Conservation (phyloP, 2,113 vertebrate species). For the Platysternon megacephalum region DNA sequence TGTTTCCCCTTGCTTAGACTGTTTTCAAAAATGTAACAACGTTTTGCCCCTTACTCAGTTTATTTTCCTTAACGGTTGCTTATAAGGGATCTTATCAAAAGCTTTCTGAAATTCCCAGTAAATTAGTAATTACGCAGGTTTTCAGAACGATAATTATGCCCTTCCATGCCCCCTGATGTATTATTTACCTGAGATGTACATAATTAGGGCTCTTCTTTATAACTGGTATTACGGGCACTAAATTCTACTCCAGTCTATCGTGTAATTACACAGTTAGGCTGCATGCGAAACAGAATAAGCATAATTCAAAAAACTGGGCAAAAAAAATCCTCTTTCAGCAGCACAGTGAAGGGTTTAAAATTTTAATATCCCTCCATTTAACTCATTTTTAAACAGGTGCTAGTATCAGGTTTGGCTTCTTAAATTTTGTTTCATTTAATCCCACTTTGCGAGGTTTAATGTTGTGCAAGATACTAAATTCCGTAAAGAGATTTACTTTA, state of each 20-base stretch:
- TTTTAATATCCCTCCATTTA: conserved; percentile 36
- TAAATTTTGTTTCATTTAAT: not conserved
- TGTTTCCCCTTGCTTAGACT: not conserved
- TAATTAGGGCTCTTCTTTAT: conserved; percentile 74
- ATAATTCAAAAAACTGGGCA: conserved; percentile 53
- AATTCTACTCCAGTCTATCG: conserved; percentile 72
- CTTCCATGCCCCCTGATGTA: conserved; percentile 54
- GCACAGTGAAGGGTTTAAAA: conserved; percentile 40
- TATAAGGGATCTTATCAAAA: conserved; percentile 65
- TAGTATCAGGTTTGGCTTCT: conserved; percentile 10
- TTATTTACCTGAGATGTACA: conserved; percentile 74
- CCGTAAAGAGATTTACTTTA: not conserved
- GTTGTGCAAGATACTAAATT: rapidly evolving
- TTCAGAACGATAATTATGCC: conserved; percentile 64
- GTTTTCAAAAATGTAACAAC: conserved; percentile 26
- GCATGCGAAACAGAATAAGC: conserved; percentile 57
- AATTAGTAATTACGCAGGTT: conserved; percentile 70
- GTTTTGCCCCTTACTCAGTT: conserved; percentile 31
- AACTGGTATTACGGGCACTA: conserved; percentile 66
- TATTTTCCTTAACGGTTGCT: conserved; percentile 67
- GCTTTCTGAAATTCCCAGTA: conserved; percentile 62
- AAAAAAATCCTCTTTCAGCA: conserved; percentile 36
- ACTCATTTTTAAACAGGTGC: conserved; percentile 40
- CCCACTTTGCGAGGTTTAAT: not conserved
- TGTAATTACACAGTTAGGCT: conserved; percentile 72